Conservation (phyloP, 2,113 vertebrate genomes). For the Colossoma macropomum region DNA sequence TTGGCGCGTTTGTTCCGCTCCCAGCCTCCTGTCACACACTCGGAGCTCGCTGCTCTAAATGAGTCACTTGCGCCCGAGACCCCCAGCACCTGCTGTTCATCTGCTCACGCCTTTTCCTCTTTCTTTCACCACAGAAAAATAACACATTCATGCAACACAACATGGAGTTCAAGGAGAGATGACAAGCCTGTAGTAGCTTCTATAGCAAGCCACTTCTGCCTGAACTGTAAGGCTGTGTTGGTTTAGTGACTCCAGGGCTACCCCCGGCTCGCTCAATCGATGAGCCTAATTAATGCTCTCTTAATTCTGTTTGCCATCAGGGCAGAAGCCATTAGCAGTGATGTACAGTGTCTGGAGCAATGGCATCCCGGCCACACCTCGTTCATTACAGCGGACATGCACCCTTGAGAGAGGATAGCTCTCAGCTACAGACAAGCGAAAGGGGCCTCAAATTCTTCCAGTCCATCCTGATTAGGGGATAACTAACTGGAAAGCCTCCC, state of each 20-base stretch:
- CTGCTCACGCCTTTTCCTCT: background rate
- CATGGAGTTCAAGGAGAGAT: background rate
- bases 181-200: background rate
- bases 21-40: slow-evolving; percentile 21
- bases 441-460: slow-evolving; percentile 30
- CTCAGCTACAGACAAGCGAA: slow-evolving; percentile 16
- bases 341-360: slow-evolving; percentile 44
- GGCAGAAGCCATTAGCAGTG: slow-evolving; percentile 53
- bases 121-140: background rate
- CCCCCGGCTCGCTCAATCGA: slow-evolving; percentile 44
- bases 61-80: slow-evolving; percentile 9
- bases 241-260: slow-evolving; percentile 24
- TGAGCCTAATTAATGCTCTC: slow-evolving; percentile 54
- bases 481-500: slow-evolving; percentile 41
- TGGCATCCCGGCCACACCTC: slow-evolving; percentile 34
- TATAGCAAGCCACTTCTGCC: background rate
- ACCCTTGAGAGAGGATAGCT: slow-evolving; percentile 3
- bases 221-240: slow-evolving; percentile 10
- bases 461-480: slow-evolving; percentile 41
- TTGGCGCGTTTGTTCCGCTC: slow-evolving; percentile 25
- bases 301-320: slow-evolving; percentile 56
- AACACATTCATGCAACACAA: background rate
- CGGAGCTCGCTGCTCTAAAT: background rate
- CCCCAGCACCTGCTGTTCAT: slow-evolving; percentile 13
- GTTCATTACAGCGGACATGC: slow-evolving; percentile 22